Evolutionary conservation across 2,888 invertebrate genomes (phyloP).

Genomic region (Lycia hirtaria): DNA sequence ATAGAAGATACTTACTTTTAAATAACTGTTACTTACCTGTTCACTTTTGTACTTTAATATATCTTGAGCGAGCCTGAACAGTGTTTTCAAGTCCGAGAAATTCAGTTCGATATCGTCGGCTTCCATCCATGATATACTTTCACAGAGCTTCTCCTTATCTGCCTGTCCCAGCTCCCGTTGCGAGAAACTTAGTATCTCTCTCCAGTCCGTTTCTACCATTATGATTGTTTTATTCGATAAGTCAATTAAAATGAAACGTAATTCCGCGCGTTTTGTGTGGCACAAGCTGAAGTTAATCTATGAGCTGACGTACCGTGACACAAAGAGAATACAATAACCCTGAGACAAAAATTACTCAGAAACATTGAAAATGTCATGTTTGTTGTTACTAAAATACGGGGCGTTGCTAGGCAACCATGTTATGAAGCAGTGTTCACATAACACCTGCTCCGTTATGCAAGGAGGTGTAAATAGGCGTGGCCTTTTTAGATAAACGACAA

Average conservation of each 20-base stretch:
- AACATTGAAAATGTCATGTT: slow-evolving; percentile 25
- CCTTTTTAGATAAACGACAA: no score
- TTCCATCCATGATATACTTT: slow-evolving; percentile 87
- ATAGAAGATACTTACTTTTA: not conserved
- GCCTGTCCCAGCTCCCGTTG: slow-evolving; percentile 84
- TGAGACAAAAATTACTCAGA: slow-evolving; percentile 4
- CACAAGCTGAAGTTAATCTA: no score
- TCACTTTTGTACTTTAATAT: slow-evolving; percentile 88
- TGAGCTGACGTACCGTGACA: not conserved
- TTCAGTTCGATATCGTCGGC: slow-evolving; percentile 85
- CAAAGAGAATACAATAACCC: no score
- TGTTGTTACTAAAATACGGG: slow-evolving; percentile 43
- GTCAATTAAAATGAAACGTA: not conserved
- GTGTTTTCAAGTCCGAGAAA: slow-evolving; percentile 81
- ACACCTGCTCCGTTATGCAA: not conserved
- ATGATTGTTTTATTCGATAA: slow-evolving; percentile 30
- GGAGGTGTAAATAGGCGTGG: no score
- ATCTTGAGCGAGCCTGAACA: slow-evolving; percentile 88
- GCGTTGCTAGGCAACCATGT: slow-evolving; percentile 64
- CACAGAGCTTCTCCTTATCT: slow-evolving; percentile 87
- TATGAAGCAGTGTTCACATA: not conserved
- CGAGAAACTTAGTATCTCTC: slow-evolving; percentile 82
- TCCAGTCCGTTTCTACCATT: slow-evolving; percentile 85
- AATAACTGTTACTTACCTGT: slow-evolving; percentile 77
- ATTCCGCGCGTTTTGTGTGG: not conserved